Conservation (phyloP, 2,888 invertebrate genomes). For the Drosophila subsilvestris region DNA sequence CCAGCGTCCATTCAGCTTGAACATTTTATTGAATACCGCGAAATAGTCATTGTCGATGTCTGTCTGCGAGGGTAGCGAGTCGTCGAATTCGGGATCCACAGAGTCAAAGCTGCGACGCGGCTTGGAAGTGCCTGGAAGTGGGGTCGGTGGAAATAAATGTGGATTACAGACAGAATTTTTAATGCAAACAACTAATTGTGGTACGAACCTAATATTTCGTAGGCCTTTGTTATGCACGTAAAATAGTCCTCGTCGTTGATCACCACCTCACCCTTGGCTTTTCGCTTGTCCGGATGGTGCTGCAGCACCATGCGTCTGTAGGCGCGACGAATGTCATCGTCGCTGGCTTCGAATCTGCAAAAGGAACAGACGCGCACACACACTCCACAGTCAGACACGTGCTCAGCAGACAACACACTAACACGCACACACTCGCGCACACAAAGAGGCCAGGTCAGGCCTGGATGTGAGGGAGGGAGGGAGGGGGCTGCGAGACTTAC, state of each 20-base stretch:
- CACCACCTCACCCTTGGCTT: conserved; percentile 94
- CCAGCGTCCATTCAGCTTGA: conserved; percentile 94
- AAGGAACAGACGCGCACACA: conserved; percentile 40
- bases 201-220: conserved; percentile 92
- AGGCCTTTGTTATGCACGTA: conserved; percentile 98
- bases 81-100: conserved; percentile 97
- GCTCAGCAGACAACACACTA: conserved; percentile 23
- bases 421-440: conserved; percentile 11
- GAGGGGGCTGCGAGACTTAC: conserved; percentile 37
- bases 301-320: conserved; percentile 95
- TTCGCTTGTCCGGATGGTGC: conserved; percentile 99
- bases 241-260: conserved; percentile 98
- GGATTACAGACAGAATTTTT: background rate
- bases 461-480: background rate
- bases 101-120: conserved; percentile 97
- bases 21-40: conserved; percentile 87
- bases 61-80: conserved; percentile 90
- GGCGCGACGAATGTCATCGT: conserved; percentile 96
- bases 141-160: background rate
- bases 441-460: background rate
- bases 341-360: conserved; percentile 91
- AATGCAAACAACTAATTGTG: background rate
- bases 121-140: conserved; percentile 89
- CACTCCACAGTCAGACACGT: conserved; percentile 50
- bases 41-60: conserved; percentile 93